Conservation (phyloP, 1,140 invertebrate genomes). For the Pissodes strobi region DNA sequence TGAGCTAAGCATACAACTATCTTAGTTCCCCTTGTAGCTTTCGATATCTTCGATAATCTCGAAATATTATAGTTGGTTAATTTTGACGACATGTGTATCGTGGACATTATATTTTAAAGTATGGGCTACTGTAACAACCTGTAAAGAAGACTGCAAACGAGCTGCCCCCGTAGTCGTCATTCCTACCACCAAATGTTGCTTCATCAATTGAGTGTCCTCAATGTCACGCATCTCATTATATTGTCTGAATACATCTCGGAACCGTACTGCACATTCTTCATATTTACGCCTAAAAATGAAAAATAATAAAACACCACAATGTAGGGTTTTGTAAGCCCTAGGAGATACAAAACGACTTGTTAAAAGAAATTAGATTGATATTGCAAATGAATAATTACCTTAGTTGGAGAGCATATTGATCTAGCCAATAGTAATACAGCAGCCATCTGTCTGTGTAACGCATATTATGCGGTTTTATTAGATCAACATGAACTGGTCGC, state of each 20-base stretch:
- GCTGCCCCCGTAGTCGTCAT: conserved; percentile 82
- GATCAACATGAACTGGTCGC: conserved; percentile 25
- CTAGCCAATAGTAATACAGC: conserved; percentile 54
- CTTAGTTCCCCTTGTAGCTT: no score
- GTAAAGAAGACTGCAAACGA: conserved; percentile 65
- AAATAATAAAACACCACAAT: neutral
- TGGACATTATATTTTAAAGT: no score
- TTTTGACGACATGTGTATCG: no score
- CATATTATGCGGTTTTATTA: conserved; percentile 42
- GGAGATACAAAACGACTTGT: neutral
- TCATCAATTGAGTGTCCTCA: conserved; percentile 53
- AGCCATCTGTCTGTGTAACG: conserved; percentile 51
- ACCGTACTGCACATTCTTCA: conserved; percentile 46
- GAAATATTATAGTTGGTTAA: no score
- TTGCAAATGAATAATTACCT: conserved; percentile 25
- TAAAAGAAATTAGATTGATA: neutral
- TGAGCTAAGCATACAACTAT: no score
- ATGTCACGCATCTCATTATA: conserved; percentile 54
- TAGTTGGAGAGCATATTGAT: conserved; percentile 49
- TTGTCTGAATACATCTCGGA: conserved; percentile 50
- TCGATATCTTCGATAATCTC: no score
- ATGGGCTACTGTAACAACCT: no score
- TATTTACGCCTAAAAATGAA: conserved; percentile 37
- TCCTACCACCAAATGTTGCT: conserved; percentile 62
- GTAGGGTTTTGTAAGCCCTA: neutral